Evolutionary conservation across 2,888 invertebrate species (phyloP), one percentile per base, ranked within the genome.

Genomic region (Lomographa bimaculata): DNA sequence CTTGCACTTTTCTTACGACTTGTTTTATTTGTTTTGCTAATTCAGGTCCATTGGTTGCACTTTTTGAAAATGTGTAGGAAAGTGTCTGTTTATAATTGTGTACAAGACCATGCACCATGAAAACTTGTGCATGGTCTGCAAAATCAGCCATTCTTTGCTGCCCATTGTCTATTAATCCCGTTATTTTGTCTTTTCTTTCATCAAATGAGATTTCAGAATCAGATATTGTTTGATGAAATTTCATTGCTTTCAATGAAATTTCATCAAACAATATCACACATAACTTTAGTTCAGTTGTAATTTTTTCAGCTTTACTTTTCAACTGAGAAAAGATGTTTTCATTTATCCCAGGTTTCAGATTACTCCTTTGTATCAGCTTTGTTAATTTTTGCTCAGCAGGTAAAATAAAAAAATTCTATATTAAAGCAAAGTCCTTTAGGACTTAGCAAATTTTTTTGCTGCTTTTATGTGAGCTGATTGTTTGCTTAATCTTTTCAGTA

Each of bases 51-150:
- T 55, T 58, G 6, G 57, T 57, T 0, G 58, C 58, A 7, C 44
- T 7, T 26, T 43, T 17, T 0, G 57, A 40, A 56, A 62, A 64
- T 4, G 54, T 49, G 7, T 46, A 54, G 1, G 52, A 27, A 3
- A 60, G 26, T 1, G 53, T 47, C 28, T 60, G 57, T n/a, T 58
- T 60, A 27, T 57, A 54, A 14, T 64, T 64, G 46, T 52, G 54
- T 6, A 50, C 16, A 2, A 60, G 7, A 2, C 59, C 57, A 12
- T 52, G 25, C 1, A 57, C 12, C 57, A 59, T 63, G 21, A 54
- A 60, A 0, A 61, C 60, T 9, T 56, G 56, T 0, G 56, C 53
- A 39, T 63, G 59, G 29, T 60, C 57, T 2, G 60, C 56, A 37
- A 41, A 55, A 21, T 55, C 51, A 5, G 45, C 9, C 3, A 18